Conservation (phyloP, 2,888 invertebrate species). For the Papilio elwesi region DNA sequence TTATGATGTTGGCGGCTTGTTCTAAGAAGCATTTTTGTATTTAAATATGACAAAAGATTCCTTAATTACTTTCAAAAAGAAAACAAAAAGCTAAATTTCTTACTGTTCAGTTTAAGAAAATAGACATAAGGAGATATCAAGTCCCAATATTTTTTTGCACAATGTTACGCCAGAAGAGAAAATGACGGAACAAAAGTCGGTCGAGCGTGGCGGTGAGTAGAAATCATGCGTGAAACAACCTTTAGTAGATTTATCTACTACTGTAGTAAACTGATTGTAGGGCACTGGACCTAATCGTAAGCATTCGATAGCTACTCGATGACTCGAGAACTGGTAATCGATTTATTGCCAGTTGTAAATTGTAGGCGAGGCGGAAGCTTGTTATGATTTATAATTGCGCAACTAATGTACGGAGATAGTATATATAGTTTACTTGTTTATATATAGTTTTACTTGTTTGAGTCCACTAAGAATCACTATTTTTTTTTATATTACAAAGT, state of each 20-base stretch:
- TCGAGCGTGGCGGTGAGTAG: slow-evolving; percentile 63
- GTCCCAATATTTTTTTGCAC: slow-evolving; percentile 23
- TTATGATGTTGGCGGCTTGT: too few species aligned
- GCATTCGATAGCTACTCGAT: slow-evolving; percentile 28
- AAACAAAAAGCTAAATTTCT: not conserved
- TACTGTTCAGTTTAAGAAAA: not conserved
- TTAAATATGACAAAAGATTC: not conserved
- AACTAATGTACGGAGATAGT: not conserved
- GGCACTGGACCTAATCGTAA: slow-evolving; percentile 40
- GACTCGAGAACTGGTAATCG: slow-evolving; percentile 38
- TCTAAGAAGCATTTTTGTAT: too few species aligned
- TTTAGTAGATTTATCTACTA: slow-evolving; percentile 50
- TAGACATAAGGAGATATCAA: not conserved
- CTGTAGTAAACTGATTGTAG: slow-evolving; percentile 43
- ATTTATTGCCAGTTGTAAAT: slow-evolving; percentile 25
- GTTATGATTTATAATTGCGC: not conserved
- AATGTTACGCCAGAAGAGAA: slow-evolving; percentile 47
- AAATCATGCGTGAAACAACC: slow-evolving; percentile 70
- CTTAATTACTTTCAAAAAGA: too few species aligned
- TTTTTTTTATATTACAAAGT: too few species aligned
- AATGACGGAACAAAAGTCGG: slow-evolving; percentile 66
- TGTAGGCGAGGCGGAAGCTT: slow-evolving; percentile 16
- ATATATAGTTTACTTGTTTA: not conserved
- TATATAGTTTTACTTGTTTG: too few species aligned
- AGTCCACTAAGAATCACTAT: too few species aligned